Evolutionary conservation across 1,140 invertebrate species (phyloP).

Genomic region (Pinna nobilis): DNA sequence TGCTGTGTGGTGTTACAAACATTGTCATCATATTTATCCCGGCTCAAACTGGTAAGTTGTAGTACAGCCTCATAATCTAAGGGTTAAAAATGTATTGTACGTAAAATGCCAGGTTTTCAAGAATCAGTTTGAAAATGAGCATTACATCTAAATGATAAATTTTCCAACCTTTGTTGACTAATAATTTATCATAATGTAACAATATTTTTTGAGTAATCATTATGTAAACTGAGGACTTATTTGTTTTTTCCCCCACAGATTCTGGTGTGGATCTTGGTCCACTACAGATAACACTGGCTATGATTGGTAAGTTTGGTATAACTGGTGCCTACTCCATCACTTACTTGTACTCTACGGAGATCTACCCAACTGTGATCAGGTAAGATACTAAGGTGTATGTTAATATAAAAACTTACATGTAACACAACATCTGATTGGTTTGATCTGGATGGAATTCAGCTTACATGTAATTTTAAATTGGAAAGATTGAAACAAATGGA

Average conservation of each 20-base stretch:
- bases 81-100: too few species aligned
- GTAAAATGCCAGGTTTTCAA: too few species aligned
- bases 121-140: too few species aligned
- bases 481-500: not conserved
- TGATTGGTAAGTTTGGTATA: slow-evolving; percentile 89
- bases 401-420: not conserved
- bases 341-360: slow-evolving; percentile 69
- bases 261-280: slow-evolving; percentile 75
- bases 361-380: slow-evolving; percentile 71
- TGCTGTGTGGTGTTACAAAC: slow-evolving; percentile 63
- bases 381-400: not conserved
- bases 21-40: slow-evolving; percentile 63
- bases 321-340: slow-evolving; percentile 81
- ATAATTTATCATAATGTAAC: not conserved
- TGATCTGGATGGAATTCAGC: not conserved
- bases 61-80: not conserved
- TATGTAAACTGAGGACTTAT: too few species aligned
- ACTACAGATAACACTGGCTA: slow-evolving; percentile 82
- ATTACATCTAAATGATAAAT: not conserved
- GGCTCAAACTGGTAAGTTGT: slow-evolving; percentile 52
- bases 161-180: not conserved
- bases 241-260: too few species aligned
- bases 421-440: not conserved
- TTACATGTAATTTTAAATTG: not conserved
- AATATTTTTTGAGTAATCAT: too few species aligned